Evolutionary conservation across 2,888 invertebrate species (phyloP), one percentile per base, ranked within the genome.

Genomic region (Troides oblongomaculatus): DNA sequence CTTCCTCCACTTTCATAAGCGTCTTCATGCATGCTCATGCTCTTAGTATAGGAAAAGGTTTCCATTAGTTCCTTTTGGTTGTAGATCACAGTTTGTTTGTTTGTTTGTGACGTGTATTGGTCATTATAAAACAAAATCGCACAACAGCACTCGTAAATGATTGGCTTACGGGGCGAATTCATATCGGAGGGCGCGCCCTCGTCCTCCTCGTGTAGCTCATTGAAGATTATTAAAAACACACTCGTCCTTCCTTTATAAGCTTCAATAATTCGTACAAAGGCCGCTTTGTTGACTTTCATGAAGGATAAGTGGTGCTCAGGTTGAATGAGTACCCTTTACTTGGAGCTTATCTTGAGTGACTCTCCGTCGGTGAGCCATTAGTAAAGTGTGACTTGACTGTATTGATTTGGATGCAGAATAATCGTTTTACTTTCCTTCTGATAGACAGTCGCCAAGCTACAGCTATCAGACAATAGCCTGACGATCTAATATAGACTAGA

Each of bases 151-250:
- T 58, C 21, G 14, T n/a, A 58, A 58, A 21, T 58, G 23, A 58
- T 58, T 58, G 21, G n/a, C 23, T 58, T 23, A 30, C 14, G 21
- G 43, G 6, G 21, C 43, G 21, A n/a, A 62, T 46, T 23, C 23
- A 21, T 46, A 62, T 43, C 43, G 43, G 36, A n/a, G 6, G 12
- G 59, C 59, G 12, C 18, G 10, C 23, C 7, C 43, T 43, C 43
- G 12, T 21, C 53, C 18, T 56, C 23, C 66, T 66, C 23, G 56
- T 23, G 21, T 21, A 46, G 36, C 30, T 69, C 64, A 43, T 69
- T 69, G 62, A 62, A 58, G 58, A 62, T 66, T 70, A 57, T 66
- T 66, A 66, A 70, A 60, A 70, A 66, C 62, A 66, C 46, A 70
- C 69, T 70, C 62, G 53, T 64, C 59, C 58, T 50, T 59, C 36